Evolutionary conservation across 1,140 invertebrate species (phyloP).

Genomic region (Drosophila eugracilis): DNA sequence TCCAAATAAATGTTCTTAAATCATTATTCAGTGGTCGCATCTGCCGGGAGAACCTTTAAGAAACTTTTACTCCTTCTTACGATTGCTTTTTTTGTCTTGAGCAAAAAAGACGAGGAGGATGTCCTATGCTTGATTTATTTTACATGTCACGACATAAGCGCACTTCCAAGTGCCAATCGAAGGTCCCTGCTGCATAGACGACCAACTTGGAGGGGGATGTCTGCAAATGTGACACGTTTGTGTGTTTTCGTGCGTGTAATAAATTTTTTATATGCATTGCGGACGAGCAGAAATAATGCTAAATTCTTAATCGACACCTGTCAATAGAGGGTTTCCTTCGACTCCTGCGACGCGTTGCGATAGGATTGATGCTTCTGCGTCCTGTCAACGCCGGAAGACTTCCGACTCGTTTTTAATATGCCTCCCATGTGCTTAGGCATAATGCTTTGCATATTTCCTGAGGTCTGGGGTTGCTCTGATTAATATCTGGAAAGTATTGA

Average conservation of each 20-base stretch:
- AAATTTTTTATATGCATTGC: constrained; percentile 80
- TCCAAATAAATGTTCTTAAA: background rate
- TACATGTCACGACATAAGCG: constrained; percentile 79
- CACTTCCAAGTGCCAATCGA: constrained; percentile 70
- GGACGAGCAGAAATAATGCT: constrained; percentile 75
- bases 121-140: constrained; percentile 74
- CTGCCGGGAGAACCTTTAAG: constrained; percentile 23
- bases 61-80: constrained; percentile 39
- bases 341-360: constrained; percentile 16
- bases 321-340: constrained; percentile 58
- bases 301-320: constrained; percentile 83
- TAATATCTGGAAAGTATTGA: constrained; percentile 79
- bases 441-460: constrained; percentile 57
- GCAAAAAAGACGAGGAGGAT: constrained; percentile 10
- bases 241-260: constrained; percentile 82
- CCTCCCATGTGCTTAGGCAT: constrained; percentile 58
- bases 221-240: constrained; percentile 77
- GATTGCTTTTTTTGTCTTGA: constrained; percentile 20
- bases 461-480: constrained; percentile 48
- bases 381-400: constrained; percentile 20
- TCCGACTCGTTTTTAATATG: constrained; percentile 68
- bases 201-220: background rate
- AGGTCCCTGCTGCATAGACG: constrained; percentile 16
- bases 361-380: constrained; percentile 47
- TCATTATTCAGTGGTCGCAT: constrained; percentile 9